phyloP scores from a whole-genome alignment of 2,888 invertebrate genomes.

The Watsonalla binaria region DNA sequence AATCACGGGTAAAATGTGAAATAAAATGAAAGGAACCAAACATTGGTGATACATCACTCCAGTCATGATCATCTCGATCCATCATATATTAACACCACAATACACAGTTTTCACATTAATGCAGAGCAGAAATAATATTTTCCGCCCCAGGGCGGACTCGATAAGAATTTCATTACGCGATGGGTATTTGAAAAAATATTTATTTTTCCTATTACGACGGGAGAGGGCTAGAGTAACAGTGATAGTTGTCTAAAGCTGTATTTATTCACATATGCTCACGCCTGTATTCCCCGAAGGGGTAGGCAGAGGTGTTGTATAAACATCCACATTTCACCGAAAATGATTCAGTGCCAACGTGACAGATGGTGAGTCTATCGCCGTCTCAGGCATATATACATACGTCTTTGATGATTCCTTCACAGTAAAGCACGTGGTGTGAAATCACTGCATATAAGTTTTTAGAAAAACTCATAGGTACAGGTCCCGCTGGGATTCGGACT shows the following conservation, averaged over 20 bases:
- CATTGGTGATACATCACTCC: constrained; percentile 48
- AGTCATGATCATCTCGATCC: constrained; percentile 49
- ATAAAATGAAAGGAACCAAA: constrained; percentile 2
- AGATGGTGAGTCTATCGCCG: too few species aligned
- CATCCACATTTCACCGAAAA: too few species aligned
- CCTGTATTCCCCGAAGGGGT: too few species aligned
- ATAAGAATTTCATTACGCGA: constrained; percentile 51
- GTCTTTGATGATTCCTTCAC: too few species aligned
- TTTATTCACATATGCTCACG: too few species aligned
- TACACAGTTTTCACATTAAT: constrained; percentile 67
- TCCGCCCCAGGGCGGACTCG: constrained; percentile 21
- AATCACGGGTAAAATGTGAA: neutral
- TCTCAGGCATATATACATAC: too few species aligned
- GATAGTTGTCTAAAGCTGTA: constrained; percentile 2
- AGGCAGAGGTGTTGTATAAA: too few species aligned
- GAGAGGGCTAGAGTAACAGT: neutral
- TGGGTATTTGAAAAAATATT: constrained; percentile 19
- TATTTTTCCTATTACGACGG: constrained; percentile 13
- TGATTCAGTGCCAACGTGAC: too few species aligned
- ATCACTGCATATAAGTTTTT: too few species aligned
- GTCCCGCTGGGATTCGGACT: too few species aligned
- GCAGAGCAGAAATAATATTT: constrained; percentile 47
- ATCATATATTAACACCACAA: constrained; percentile 55
- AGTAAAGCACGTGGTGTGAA: too few species aligned
- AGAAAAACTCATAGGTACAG: too few species aligned